Evolutionary conservation across 1,140 invertebrate genomes (phyloP).

Genomic region (Diachasma alloeum): DNA sequence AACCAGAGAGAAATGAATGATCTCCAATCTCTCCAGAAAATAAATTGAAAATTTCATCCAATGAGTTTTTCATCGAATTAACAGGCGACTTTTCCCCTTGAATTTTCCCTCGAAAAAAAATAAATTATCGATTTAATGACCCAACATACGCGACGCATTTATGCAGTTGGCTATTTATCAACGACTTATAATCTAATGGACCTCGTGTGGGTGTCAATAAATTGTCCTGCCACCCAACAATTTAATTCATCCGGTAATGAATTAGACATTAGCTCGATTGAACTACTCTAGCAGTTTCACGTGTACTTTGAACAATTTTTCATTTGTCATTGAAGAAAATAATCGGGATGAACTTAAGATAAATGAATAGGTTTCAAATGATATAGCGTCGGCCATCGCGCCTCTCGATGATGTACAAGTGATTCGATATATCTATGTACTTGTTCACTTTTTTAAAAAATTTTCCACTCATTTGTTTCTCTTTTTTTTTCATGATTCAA

Average conservation of each 20-base stretch:
- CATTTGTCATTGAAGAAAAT: no score
- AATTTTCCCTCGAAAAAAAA: background rate
- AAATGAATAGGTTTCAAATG: background rate
- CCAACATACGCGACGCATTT: background rate
- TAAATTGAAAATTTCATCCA: background rate
- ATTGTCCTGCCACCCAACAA: background rate
- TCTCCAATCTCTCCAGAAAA: background rate
- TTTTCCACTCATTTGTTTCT: background rate
- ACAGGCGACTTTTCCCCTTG: background rate
- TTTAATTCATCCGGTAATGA: background rate
- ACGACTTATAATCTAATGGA: slow-evolving; percentile 23
- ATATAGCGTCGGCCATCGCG: background rate
- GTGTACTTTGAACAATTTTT: no score
- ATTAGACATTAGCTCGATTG: slow-evolving; percentile 16
- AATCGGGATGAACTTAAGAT: background rate
- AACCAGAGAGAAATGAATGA: background rate
- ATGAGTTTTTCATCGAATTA: background rate
- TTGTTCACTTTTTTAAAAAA: background rate
- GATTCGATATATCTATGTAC: background rate
- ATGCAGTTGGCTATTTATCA: background rate
- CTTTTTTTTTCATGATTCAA: slow-evolving; percentile 17
- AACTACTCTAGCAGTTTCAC: slow-evolving; percentile 5
- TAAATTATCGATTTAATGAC: background rate
- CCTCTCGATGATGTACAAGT: background rate
- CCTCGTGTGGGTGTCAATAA: background rate